A percentile compares a stretch with the other conserved stretches of the same genome.
phyloP scores from a whole-genome alignment of 2,888 invertebrate species.

The Elegia similella region DNA sequence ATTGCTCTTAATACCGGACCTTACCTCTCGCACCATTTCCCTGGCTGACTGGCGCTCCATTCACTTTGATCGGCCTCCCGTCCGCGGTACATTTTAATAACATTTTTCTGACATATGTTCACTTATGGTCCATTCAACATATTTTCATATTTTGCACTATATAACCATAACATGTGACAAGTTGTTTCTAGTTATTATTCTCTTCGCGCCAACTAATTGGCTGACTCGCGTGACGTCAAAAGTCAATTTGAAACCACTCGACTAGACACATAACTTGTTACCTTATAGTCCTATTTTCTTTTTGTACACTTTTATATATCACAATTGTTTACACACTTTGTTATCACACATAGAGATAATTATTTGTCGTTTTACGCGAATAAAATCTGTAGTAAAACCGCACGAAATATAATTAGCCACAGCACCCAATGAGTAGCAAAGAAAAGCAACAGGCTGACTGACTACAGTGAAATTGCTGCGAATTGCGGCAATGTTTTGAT shows the following conservation, averaged over 20 bases:
- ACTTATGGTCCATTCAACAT: conserved; percentile 58
- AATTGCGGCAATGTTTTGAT: conserved; percentile 47
- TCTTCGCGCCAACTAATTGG: conserved; percentile 66
- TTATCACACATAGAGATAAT: conserved; percentile 32
- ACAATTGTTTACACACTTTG: conserved; percentile 49
- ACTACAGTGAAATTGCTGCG: conserved; percentile 43
- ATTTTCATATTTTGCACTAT: conserved; percentile 41
- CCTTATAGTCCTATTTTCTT: conserved; percentile 37
- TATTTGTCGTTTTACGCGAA: conserved; percentile 34
- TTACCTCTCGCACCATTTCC: conserved; percentile 76
- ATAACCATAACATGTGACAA: conserved; percentile 50
- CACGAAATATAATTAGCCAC: conserved; percentile 15
- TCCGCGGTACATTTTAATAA: conserved; percentile 77
- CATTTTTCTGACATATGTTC: conserved; percentile 64
- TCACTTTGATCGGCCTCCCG: conserved; percentile 77
- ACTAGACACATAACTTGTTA: conserved; percentile 55
- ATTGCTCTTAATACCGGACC: conserved; percentile 32
- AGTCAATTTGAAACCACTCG: conserved; percentile 68
- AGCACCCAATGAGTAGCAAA: conserved; percentile 21
- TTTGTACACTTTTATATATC: conserved; percentile 29
- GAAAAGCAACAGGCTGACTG: conserved; percentile 40
- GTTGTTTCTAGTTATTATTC: conserved; percentile 35
- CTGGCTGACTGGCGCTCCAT: conserved; percentile 62
- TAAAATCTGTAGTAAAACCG: conserved; percentile 23
- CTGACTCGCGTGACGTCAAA: conserved; percentile 69